Evolutionary conservation across 1,140 invertebrate genomes (phyloP).

Genomic region (Heliconius himera): DNA sequence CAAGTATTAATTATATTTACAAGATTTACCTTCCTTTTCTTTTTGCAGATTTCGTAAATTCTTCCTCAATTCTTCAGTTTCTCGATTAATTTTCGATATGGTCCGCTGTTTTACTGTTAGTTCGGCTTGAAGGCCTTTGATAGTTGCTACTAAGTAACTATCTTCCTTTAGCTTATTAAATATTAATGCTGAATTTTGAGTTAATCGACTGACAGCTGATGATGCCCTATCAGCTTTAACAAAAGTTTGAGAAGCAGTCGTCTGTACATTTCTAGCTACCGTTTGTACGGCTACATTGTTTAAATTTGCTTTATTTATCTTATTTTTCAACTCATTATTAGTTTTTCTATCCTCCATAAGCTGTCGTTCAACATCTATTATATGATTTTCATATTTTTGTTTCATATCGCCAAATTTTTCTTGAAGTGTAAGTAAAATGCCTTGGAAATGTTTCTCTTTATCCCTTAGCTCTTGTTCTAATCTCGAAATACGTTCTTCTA

Average conservation of each 20-base stretch:
- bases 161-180: slow-evolving; percentile 86
- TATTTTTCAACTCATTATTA: slow-evolving; percentile 82
- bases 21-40: slow-evolving; percentile 84
- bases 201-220: slow-evolving; percentile 75
- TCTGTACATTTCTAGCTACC: slow-evolving; percentile 42
- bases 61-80: slow-evolving; percentile 88
- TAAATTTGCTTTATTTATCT: slow-evolving; percentile 72
- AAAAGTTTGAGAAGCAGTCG: slow-evolving; percentile 64
- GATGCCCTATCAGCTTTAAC: slow-evolving; percentile 62
- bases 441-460: slow-evolving; percentile 86
- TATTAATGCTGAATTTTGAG: slow-evolving; percentile 81
- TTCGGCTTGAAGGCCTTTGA: slow-evolving; percentile 88
- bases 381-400: slow-evolving; percentile 87
- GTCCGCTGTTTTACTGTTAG: slow-evolving; percentile 87
- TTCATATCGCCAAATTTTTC: slow-evolving; percentile 89
- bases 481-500: slow-evolving; percentile 86
- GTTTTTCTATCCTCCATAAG: slow-evolving; percentile 83
- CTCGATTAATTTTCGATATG: slow-evolving; percentile 86
- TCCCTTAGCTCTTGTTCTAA: slow-evolving; percentile 86
- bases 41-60: slow-evolving; percentile 88
- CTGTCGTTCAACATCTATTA: slow-evolving; percentile 87
- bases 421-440: slow-evolving; percentile 86
- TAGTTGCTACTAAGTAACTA: slow-evolving; percentile 88
- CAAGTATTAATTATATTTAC: background rate
- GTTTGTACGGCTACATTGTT: slow-evolving; percentile 64